These are phyloP conservation scores for Oligia strigilis DNA, from an alignment of 2,888 invertebrate species.

Conservation along the genomic window DNA sequence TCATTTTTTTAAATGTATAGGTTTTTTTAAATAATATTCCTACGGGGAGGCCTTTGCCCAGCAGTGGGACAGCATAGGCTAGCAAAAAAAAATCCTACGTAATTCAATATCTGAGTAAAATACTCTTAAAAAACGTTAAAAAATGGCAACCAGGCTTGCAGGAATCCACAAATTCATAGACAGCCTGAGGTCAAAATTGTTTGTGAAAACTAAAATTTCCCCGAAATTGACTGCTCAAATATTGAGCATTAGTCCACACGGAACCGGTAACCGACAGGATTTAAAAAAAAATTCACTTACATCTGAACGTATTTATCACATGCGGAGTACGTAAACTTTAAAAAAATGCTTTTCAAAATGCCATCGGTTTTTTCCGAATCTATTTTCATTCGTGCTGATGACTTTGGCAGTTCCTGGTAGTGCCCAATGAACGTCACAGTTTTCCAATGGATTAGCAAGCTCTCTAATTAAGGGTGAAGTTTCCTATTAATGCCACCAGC, in stretches of 20 bases:
- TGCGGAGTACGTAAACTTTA: not conserved
- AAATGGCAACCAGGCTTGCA: not conserved
- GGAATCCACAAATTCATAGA: not conserved
- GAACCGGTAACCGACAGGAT: not conserved
- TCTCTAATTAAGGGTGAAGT: not conserved
- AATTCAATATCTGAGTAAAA: not conserved
- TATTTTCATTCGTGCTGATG: not conserved
- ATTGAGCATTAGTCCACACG: slow-evolving; percentile 33
- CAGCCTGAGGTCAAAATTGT: slow-evolving; percentile 17
- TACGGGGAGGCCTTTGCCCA: no score
- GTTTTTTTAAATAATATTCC: not conserved
- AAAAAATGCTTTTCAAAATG: not conserved
- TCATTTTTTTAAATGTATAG: no score
- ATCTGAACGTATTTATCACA: not conserved
- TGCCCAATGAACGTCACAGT: not conserved
- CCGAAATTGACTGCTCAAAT: slow-evolving; percentile 40
- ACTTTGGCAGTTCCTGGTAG: not conserved
- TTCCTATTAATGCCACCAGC: not conserved
- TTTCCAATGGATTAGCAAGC: not conserved
- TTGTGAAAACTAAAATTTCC: slow-evolving; percentile 30
- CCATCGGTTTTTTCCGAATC: not conserved
- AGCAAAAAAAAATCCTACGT: not conserved
- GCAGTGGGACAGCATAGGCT: no score
- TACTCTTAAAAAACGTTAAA: not conserved
- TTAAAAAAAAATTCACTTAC: not conserved